Evolutionary conservation across 2,888 invertebrate species (phyloP).

Genomic region (Xestoiulus laeticollis): DNA sequence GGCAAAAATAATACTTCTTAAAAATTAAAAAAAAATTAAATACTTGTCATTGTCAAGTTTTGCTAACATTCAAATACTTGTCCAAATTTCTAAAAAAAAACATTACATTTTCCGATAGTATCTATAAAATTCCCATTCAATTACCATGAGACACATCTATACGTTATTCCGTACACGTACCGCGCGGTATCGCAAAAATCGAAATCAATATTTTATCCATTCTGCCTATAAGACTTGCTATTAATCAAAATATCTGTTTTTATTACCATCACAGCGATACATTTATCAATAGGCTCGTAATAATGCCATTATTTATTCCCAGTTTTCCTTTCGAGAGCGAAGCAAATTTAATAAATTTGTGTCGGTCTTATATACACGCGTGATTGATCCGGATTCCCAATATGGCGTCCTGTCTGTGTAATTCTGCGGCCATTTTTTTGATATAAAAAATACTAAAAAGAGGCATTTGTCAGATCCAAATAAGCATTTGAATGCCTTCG

Average conservation of each 20-base stretch:
- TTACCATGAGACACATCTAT: too few species aligned
- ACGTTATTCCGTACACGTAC: too few species aligned
- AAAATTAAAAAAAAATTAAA: too few species aligned
- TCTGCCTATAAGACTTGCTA: not conserved
- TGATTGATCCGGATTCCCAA: not conserved
- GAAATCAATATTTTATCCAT: too few species aligned
- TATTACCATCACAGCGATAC: not conserved
- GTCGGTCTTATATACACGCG: not conserved
- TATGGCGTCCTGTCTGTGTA: not conserved
- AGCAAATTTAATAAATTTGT: not conserved
- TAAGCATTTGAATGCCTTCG: not conserved
- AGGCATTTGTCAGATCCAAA: not conserved
- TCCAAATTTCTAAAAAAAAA: too few species aligned
- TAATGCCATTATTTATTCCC: not conserved
- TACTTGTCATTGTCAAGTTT: too few species aligned
- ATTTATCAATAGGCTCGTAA: not conserved
- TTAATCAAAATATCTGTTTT: not conserved
- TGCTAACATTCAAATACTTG: too few species aligned
- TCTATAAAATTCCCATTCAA: too few species aligned
- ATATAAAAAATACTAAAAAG: not conserved
- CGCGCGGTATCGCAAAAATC: too few species aligned
- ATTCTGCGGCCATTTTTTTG: not conserved
- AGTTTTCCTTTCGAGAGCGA: not conserved
- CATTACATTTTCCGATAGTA: too few species aligned
- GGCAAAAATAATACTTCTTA: too few species aligned